A percentile compares a stretch with the other conserved stretches of the same genome.
These are phyloP conservation scores for Ancistrus triradiatus DNA, from an alignment of 2,113 vertebrate genomes.

Conservation along the genomic window DNA sequence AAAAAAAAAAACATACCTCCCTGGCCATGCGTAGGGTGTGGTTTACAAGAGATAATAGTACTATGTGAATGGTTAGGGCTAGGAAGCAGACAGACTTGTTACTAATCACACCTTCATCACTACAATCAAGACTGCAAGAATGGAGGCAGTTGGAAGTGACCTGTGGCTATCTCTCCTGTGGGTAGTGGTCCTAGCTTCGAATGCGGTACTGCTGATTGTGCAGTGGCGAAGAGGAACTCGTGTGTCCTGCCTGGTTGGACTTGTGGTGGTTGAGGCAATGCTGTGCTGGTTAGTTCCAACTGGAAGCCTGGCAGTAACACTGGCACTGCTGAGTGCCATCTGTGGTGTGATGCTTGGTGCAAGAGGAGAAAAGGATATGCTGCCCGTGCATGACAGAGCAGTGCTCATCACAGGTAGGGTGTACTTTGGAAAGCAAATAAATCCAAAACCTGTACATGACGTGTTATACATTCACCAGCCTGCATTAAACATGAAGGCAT, in stretches of 20 bases:
- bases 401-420: constrained; percentile 58
- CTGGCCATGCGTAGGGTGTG: constrained; percentile 9
- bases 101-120: constrained; percentile 1
- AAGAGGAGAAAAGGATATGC: background rate
- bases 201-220: background rate
- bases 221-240: background rate
- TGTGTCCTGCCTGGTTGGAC: background rate
- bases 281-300: background rate
- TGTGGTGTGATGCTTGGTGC: constrained; percentile 1
- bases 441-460: no score
- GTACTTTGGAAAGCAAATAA: no score
- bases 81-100: background rate
- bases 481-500: no score
- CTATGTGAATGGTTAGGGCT: constrained; percentile 14
- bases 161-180: constrained; percentile 2
- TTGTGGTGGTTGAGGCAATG: background rate
- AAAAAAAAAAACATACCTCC: background rate
- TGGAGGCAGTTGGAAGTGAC: constrained; percentile 6
- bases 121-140: background rate
- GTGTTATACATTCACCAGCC: no score
- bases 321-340: background rate
- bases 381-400: constrained; percentile 21
- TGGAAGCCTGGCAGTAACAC: background rate
- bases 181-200: background rate
- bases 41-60: background rate